Evolutionary conservation across 2,113 vertebrate genomes (phyloP).

Genomic region (Tragelaphus imberbis): DNA sequence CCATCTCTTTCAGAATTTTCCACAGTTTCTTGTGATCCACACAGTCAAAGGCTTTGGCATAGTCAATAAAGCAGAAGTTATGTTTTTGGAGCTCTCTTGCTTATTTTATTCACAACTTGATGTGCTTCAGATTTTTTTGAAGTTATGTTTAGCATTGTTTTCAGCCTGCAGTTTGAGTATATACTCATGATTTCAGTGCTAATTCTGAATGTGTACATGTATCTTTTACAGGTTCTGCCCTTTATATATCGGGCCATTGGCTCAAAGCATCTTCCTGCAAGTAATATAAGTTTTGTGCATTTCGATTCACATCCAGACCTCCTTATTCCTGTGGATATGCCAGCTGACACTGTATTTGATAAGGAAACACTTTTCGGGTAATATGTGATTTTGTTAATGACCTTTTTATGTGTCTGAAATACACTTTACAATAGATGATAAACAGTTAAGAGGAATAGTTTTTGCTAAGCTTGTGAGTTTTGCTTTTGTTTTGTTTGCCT

Average conservation of each 20-base stretch:
- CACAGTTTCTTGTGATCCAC: background rate
- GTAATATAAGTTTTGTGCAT: slow-evolving; percentile 90
- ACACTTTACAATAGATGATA: background rate
- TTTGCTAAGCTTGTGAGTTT: background rate
- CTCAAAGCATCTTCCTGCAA: slow-evolving; percentile 90
- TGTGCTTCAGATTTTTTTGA: background rate
- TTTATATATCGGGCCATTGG: slow-evolving; percentile 96
- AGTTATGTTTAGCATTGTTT: background rate
- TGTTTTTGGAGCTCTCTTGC: background rate
- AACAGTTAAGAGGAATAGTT: background rate
- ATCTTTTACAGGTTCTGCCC: slow-evolving; percentile 85
- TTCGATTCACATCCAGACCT: slow-evolving; percentile 98
- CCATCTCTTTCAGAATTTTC: background rate
- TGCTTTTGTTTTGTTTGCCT: background rate
- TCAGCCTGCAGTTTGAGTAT: background rate
- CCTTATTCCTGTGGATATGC: slow-evolving; percentile 97
- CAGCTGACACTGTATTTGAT: slow-evolving; percentile 93
- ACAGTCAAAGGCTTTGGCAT: background rate
- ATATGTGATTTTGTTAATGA: background rate
- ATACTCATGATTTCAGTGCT: background rate
- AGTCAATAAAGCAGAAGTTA: background rate
- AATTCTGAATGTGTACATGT: slow-evolving; percentile 9
- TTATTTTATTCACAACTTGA: background rate
- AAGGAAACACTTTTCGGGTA: slow-evolving; percentile 94
- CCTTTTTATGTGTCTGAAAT: background rate